phyloP scores from a whole-genome alignment of 2,797 vertebrate genomes.

The Furcifer pardalis region DNA sequence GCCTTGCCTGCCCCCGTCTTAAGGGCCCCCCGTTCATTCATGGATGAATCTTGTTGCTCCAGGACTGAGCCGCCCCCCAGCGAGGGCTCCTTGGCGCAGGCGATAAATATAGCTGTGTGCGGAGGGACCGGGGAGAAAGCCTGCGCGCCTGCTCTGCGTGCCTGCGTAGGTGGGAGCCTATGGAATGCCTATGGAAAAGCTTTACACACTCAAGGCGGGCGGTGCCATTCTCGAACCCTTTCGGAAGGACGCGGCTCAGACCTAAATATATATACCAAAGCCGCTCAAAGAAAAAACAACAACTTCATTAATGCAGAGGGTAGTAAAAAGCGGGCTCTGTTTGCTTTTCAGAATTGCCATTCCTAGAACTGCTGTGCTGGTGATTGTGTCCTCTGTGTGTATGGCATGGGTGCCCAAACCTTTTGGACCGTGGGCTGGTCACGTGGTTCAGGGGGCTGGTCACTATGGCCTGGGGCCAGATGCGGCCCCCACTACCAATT shows the following conservation, averaged over 20 bases:
- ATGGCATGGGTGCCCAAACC: no score
- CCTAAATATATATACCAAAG: slow-evolving; percentile 7
- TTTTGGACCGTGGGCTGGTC: no score
- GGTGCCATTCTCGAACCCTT: background rate
- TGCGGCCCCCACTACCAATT: no score
- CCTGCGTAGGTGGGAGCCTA: background rate
- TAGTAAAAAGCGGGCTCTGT: background rate
- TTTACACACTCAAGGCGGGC: slow-evolving; percentile 14
- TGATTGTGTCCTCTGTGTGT: background rate
- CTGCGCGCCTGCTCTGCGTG: background rate
- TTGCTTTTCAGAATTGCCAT: slow-evolving; percentile 16
- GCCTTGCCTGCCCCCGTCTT: no score
- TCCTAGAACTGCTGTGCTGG: background rate
- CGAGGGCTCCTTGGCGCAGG: background rate
- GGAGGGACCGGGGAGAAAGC: background rate
- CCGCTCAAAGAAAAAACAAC: background rate
- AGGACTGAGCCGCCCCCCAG: slow-evolving; percentile 5
- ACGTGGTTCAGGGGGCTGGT: no score
- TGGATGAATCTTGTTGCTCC: slow-evolving; percentile 20
- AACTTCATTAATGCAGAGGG: background rate
- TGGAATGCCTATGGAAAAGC: slow-evolving; percentile 23
- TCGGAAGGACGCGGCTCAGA: background rate
- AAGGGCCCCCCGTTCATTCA: no score
- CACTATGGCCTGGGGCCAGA: no score
- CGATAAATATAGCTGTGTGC: slow-evolving; percentile 16